A percentile compares a stretch with the other conserved stretches of the same genome.
Evolutionary conservation across 1,140 invertebrate species (phyloP).

Genomic region (Pseudomyrmex cubaensis): DNA sequence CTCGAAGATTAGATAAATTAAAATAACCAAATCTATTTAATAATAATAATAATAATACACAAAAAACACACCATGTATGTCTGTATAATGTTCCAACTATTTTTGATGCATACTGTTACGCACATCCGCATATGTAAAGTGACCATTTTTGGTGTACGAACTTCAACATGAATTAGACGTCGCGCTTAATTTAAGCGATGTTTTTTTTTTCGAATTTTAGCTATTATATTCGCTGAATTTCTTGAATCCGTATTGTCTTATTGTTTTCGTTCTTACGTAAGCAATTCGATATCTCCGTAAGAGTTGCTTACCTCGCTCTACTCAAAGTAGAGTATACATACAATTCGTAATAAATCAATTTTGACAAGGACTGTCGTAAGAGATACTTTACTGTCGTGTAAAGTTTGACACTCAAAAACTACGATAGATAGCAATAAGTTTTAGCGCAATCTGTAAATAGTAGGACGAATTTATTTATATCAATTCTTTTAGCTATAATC

Average conservation of each 20-base stretch:
- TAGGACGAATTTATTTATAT: constrained; percentile 78
- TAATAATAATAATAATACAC: constrained; percentile 28
- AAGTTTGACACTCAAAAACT: constrained; percentile 67
- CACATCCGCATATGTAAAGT: constrained; percentile 11
- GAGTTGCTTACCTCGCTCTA: constrained; percentile 53
- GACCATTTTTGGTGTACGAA: constrained; percentile 16
- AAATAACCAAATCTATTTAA: constrained; percentile 24
- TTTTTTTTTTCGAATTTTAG: constrained; percentile 4
- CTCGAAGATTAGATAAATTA: constrained; percentile 38
- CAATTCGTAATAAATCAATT: constrained; percentile 23
- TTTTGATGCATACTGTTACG: constrained; percentile 37
- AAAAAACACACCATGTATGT: neutral
- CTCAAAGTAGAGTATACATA: constrained; percentile 2
- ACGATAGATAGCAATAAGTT: constrained; percentile 64
- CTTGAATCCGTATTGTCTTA: constrained; percentile 20
- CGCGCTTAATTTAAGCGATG: neutral
- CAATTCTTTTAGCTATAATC: constrained; percentile 62
- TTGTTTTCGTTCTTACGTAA: constrained; percentile 6
- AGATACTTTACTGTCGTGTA: neutral
- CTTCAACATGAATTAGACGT: neutral
- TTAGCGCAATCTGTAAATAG: constrained; percentile 70
- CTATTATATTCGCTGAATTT: constrained; percentile 39
- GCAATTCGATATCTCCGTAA: constrained; percentile 55
- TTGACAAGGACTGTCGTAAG: constrained; percentile 46
- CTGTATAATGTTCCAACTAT: constrained; percentile 26